Base-by-base conservation (phyloP, 2,888 invertebrate species). In the Actias luna region DNA sequence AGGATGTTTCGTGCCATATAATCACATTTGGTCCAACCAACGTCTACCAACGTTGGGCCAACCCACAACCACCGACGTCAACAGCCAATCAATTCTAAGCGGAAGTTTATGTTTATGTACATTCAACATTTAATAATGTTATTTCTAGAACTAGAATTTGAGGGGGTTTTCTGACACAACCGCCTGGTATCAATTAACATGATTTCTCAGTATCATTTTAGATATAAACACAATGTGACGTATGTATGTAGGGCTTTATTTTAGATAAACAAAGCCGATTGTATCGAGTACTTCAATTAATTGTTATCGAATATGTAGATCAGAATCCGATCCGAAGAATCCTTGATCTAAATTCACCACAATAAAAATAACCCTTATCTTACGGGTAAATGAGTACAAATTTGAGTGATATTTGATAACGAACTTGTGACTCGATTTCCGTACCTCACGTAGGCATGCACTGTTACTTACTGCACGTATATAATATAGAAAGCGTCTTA, bases 241-340 rank as follows among this genome's bases (percentile, higher is more conserved):
- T 25, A 50, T 12, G 25, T 12, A 50, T 12, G 25, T 12, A 50
- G 12, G 46, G 25, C 12, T 50, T 12, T 22, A 5, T 12, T 25
- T 25, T 12, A n/a, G 46, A 50, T 50, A 22, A 50, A 12, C 25
- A 42, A 5, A 22, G 12, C n/a, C 7, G 46, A 25, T 50, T 12
- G 12, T 55, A 55, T 55, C 27, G 16, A 55, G n/a, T 29, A 55
- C 29, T 55, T 55, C 55, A 55, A 55, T 55, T 29, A 55, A 55
- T 29, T 29, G 29, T 55, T 55, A 55, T 55, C 55, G n/a, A 55
- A 55, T 55, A 50, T 50, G 46, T 50, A 55, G 29, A 55, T 55
- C 55, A 14, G n/a, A 55, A 29, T 55, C 29, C 18, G 55, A n/a
- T 14, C 29, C 29, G 46, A 50, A 55, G 3, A 16, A 29, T 55